Conservation (phyloP, 2,797 vertebrate species). For the Sebastolobus altivelis region DNA sequence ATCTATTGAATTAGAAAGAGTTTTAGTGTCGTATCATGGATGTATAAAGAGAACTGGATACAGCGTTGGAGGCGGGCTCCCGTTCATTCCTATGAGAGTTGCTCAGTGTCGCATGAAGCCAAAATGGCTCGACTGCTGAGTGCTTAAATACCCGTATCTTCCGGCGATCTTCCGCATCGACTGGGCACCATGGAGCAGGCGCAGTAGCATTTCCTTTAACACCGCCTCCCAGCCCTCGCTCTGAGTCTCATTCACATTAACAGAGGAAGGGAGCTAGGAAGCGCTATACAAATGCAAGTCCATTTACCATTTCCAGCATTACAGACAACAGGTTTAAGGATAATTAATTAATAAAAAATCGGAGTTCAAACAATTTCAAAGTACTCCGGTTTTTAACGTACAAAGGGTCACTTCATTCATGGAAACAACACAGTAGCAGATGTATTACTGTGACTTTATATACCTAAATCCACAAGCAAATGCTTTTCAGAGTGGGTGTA, state of each 20-base stretch:
- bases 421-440: background rate
- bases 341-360: background rate
- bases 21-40: background rate
- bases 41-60: background rate
- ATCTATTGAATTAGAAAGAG: conserved; percentile 21
- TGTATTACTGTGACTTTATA: conserved; percentile 15
- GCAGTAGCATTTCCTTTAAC: too few relatives aligned
- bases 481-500: conserved; percentile 21
- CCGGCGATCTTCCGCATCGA: too few relatives aligned
- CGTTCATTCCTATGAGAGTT: too few relatives aligned
- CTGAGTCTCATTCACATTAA: too few relatives aligned
- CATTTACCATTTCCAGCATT: background rate
- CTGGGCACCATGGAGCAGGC: too few relatives aligned
- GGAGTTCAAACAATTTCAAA: background rate
- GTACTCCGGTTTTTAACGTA: background rate
- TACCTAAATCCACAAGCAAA: conserved; percentile 27
- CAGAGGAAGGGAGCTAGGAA: too few relatives aligned
- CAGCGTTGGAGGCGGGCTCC: too few relatives aligned
- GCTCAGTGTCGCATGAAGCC: too few relatives aligned
- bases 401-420: background rate
- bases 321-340: background rate
- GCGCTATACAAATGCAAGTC: too few relatives aligned
- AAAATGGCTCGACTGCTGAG: background rate
- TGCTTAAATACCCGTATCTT: too few relatives aligned
- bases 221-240: too few relatives aligned